Base-by-base conservation (phyloP, 2,888 invertebrate genomes). In the Drosophila prolongata region DNA sequence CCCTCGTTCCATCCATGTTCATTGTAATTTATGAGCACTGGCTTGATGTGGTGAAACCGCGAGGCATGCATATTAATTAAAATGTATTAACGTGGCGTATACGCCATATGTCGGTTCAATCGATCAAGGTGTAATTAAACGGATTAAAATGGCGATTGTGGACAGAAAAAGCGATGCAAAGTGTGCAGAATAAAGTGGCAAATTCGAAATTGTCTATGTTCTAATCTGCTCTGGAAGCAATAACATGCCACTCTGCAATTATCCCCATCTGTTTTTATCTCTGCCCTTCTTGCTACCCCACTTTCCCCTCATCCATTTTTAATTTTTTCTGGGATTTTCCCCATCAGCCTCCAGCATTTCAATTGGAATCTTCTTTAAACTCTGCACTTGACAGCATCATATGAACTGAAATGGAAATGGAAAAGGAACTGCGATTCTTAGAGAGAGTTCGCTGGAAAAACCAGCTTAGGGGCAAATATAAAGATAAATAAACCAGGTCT, bases 51-150 rank as follows among this genome's bases (percentile, higher is more conserved):
- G 0, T 4, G 37, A 56, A 47, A 14, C 49, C 9, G 37, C 47
- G 24, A 50, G 69, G 43, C 52, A 59, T 16, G 59, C 66, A 46
- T 68, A 75, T 77, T 81, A 81, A 82, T 85, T 82, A 79, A 74
- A 70, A 64, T 76, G 54, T 68, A 34, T 67, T 75, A 66, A 81
- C 55, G 6, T 11, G 47, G 34, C 30, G 16, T 34, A 34, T 16
- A 11, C 47, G 47, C 47, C 30, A 16, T 34, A 11, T 47, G 47
- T 34, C 47, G 30, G 16, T 34, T 14, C 68, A n/a, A 11, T 16
- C 9, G 52, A 40, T 11, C n/a, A 30, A 40, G 8, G 2, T 47
- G 30, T 11, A 16, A 34, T 47, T 34, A 34, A 47, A 34, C 6
- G 47, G 47, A 16, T 34, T 47, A 34, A 47, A 34, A 1, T 11